These are phyloP conservation scores for Corythaixoides concolor DNA, from an alignment of 2,113 vertebrate species.

Conservation along the genomic window DNA sequence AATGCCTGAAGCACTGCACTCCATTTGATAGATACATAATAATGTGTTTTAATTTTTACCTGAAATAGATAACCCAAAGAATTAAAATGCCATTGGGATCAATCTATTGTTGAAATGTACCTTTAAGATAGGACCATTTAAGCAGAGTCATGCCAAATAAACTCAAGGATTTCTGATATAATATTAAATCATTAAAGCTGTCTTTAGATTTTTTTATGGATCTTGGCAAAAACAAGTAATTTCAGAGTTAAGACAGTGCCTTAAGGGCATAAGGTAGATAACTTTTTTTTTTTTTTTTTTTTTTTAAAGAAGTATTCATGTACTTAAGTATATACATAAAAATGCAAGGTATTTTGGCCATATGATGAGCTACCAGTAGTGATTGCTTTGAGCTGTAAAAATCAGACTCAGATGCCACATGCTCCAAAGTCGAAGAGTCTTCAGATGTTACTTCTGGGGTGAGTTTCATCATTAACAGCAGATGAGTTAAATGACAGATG, in stretches of 20 bases:
- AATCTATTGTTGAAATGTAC: constrained; percentile 53
- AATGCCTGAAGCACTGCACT: constrained; percentile 65
- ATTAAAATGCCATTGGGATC: constrained; percentile 56
- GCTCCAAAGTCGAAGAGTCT: not conserved
- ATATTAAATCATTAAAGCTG: constrained; percentile 12
- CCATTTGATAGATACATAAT: constrained; percentile 61
- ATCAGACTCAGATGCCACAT: not conserved
- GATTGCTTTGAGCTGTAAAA: not conserved
- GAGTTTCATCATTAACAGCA: not conserved
- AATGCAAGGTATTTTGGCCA: not conserved
- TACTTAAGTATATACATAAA: not conserved
- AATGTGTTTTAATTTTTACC: constrained; percentile 64
- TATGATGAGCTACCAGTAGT: not conserved
- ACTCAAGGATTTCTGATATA: not conserved
- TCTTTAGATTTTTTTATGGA: not conserved
- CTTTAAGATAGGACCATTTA: constrained; percentile 43
- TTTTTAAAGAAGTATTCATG: not conserved
- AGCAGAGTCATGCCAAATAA: constrained; percentile 8
- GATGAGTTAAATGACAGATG: not conserved
- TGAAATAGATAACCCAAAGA: constrained; percentile 37
- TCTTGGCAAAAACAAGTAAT: not conserved
- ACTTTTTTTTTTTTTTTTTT: not conserved
- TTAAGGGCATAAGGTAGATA: not conserved
- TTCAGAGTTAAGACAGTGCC: not conserved
- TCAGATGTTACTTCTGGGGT: not conserved